Evolutionary conservation across 92 coral and sea anemone genomes (phyloP), one percentile per base, ranked within the genome.

Genomic region (Epizoanthus rinbou): DNA sequence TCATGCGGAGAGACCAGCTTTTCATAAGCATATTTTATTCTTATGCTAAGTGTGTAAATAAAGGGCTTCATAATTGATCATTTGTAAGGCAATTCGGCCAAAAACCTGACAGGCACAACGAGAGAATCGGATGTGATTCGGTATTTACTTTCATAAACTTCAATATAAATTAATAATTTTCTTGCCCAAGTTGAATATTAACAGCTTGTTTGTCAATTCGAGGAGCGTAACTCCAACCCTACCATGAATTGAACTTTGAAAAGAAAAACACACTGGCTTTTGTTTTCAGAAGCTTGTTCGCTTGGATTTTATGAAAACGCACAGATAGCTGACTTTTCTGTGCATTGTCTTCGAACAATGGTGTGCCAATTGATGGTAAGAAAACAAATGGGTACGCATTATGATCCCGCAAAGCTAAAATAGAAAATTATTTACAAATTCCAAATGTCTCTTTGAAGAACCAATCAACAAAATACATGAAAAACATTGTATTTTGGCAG

Each of bases 21-120:
- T 76, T 90, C 93, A 89, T 90, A 87, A 86, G 95, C 92, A 84
- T 79, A 85, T 75, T 62, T 94, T 76, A 94, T 96, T 97, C 93
- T 94, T 86, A 94, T 94, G 99, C 93, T 90, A 97, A 97, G 88
- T 92, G 87, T 87, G 81, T 83, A 88, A 86, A 93, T 92, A 90
- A 92, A 94, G 84, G 97, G 87, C 85, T 78, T 74, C 89, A 85
- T 97, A 97, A 97, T 97, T 97, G 99, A 94, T 97, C 98, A 94
- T 94, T 92, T 96, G 93, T 94, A 88, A 89, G 98, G 97, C 98
- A 93, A 93, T 93, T 93, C 98, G 89, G 70, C 87, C 90, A 88
- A 71, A 87, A 91, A 82, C 91, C 86, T 91, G 98, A 87, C 95
- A 87, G 92, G 90, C 87, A 82, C 88, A 87, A 85, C 75, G 86